These are phyloP conservation scores for Clarias magur DNA, from an alignment of 2,113 vertebrate species.

Conservation along the genomic window DNA sequence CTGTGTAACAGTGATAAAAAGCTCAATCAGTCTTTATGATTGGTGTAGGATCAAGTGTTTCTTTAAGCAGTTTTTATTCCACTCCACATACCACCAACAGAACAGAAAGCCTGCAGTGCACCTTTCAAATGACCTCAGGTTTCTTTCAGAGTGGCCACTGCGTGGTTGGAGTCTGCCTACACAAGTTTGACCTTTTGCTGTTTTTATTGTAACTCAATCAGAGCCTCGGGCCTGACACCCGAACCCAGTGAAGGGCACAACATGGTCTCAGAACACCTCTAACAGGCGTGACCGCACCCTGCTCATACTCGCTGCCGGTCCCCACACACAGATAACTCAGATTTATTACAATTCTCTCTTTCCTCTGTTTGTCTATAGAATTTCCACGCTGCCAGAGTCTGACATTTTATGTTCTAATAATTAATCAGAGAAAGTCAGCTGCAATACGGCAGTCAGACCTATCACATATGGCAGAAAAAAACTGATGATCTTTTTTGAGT, in stretches of 20 bases:
- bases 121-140: conserved; percentile 54
- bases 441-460: background rate
- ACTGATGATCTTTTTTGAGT: background rate
- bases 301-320: conserved; percentile 65
- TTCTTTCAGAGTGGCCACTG: conserved; percentile 54
- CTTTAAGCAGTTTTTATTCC: conserved; percentile 42
- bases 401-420: conserved; percentile 55
- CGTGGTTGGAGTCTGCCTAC: conserved; percentile 47
- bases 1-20: conserved; percentile 47
- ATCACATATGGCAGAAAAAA: background rate
- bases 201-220: conserved; percentile 75
- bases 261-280: conserved; percentile 70
- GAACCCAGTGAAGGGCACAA: conserved; percentile 59
- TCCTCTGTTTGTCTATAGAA: conserved; percentile 66
- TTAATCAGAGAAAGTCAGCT: conserved; percentile 49
- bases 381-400: conserved; percentile 51
- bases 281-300: conserved; percentile 72
- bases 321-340: conserved; percentile 62
- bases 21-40: conserved; percentile 43
- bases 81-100: conserved; percentile 35
- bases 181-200: conserved; percentile 67
- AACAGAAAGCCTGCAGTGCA: conserved; percentile 38
- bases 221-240: conserved; percentile 58
- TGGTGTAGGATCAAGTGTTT: conserved; percentile 49
- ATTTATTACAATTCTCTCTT: conserved; percentile 68